Evolutionary conservation across 1,140 invertebrate genomes (phyloP), one percentile per base, ranked within the genome.

Genomic region (Eupeodes corollae): DNA sequence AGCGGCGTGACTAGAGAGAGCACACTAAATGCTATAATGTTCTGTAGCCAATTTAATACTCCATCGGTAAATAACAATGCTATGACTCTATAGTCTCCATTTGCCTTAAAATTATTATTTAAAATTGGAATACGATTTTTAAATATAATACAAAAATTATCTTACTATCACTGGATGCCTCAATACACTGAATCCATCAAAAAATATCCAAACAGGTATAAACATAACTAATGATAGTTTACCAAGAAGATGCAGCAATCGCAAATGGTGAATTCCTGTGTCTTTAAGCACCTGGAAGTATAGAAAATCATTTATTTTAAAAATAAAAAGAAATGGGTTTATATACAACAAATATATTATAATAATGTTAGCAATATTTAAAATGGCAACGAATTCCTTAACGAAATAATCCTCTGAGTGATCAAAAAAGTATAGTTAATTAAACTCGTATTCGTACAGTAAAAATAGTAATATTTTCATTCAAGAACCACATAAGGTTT

Each of bases 21-120:
- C 19, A 98, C 82, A 49, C 87, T 91, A 69, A 98, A 98, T 0
- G 94, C 93, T 18, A 95, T 79, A 46, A 97, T 83, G 63, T 96
- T 98, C 68, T 98, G 93, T 49, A 93, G 67, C 84, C 91, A 97
- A 64, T 89, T 95, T 44, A 94, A 75, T 15, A 91, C 67, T 18
- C 92, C 93, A 69, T 97, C 91, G 30, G 82, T 58, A 39, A 86
- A 72, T 34, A 97, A 71, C 46, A 97, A 73, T 3, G 70, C 72
- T 38, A 79, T 52, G 26, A 82, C 70, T 39, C 69, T 70, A 50
- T 74, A 75, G 54, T 75, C 70, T 19, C 67, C 61, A 55, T 68
- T 65, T 55, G 58, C 65, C 74, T 75, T 51, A 42, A 66, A 57
- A 54, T 44, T 49, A 11, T 58, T 53, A 53, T 16, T 16, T 48